Percentiles rank a stretch among this genome's conserved stretches.
Evolutionary conservation across 2,888 invertebrate species (phyloP).

Genomic region (Diabrotica balteata): DNA sequence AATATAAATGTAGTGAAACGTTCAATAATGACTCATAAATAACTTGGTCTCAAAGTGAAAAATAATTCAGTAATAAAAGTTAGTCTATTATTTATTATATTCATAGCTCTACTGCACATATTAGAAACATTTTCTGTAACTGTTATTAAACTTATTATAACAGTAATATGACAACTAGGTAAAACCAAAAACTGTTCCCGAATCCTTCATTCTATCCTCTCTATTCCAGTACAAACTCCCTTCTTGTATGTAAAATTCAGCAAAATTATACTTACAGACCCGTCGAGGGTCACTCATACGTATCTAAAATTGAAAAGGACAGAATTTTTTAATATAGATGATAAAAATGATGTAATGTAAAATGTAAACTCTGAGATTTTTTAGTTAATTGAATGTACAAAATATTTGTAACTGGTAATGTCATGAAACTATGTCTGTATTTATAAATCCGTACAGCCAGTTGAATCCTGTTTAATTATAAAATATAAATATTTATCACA

Average conservation of each 20-base stretch:
- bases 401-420: slow-evolving; percentile 59
- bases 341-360: slow-evolving; percentile 47
- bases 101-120: too few species aligned
- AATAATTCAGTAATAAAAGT: too few species aligned
- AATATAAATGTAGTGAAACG: too few species aligned
- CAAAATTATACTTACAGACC: slow-evolving; percentile 26
- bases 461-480: slow-evolving; percentile 61
- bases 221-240: slow-evolving; percentile 50
- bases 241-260: slow-evolving; percentile 36
- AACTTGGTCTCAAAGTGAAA: too few species aligned
- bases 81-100: too few species aligned
- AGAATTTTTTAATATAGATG: slow-evolving; percentile 48
- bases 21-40: too few species aligned
- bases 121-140: too few species aligned
- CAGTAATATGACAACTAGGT: too few species aligned
- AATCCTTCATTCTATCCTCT: slow-evolving; percentile 13
- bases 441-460: slow-evolving; percentile 60
- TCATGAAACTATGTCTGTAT: slow-evolving; percentile 58
- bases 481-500: slow-evolving; percentile 63
- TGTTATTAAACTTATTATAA: too few species aligned
- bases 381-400: slow-evolving; percentile 60
- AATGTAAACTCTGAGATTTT: slow-evolving; percentile 57
- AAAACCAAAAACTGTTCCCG: too few species aligned
- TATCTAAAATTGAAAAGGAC: slow-evolving; percentile 47
- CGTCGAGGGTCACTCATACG: slow-evolving; percentile 41